These are phyloP conservation scores for Melanaphis sacchari DNA, from an alignment of 1,140 invertebrate genomes.

Conservation along the genomic window DNA sequence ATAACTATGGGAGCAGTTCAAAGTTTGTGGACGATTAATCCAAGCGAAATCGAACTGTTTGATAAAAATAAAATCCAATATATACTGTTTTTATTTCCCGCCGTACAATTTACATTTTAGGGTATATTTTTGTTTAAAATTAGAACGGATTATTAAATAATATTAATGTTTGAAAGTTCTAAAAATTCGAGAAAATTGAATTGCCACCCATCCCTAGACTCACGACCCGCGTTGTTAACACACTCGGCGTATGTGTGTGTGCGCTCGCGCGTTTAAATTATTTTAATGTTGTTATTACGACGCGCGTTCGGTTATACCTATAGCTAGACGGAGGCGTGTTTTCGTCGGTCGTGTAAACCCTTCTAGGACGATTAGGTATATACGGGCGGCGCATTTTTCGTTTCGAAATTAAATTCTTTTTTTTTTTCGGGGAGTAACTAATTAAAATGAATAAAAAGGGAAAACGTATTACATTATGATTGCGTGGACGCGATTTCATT, in stretches of 20 bases:
- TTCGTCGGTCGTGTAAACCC: not conserved
- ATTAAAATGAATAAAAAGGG: not conserved
- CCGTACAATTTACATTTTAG: no score
- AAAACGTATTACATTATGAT: not conserved
- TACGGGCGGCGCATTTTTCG: not conserved
- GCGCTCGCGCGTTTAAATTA: not conserved
- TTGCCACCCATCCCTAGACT: not conserved
- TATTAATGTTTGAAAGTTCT: no score
- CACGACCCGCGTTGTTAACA: not conserved
- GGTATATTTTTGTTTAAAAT: no score
- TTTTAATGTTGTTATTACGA: not conserved
- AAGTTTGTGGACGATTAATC: no score
- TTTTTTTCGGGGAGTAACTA: not conserved
- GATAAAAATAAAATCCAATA: no score
- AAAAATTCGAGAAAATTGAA: not conserved
- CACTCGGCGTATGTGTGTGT: not conserved
- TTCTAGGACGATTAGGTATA: not conserved
- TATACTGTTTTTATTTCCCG: no score
- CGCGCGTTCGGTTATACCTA: not conserved
- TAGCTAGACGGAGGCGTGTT: not conserved
- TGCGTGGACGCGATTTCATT: constrained; percentile 28
- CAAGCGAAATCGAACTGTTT: no score
- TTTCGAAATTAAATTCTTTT: constrained; percentile 32
- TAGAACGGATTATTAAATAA: no score
- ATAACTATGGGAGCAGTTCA: no score